phyloP scores from a whole-genome alignment of 2,113 vertebrate species.

The Menidia beryllina region DNA sequence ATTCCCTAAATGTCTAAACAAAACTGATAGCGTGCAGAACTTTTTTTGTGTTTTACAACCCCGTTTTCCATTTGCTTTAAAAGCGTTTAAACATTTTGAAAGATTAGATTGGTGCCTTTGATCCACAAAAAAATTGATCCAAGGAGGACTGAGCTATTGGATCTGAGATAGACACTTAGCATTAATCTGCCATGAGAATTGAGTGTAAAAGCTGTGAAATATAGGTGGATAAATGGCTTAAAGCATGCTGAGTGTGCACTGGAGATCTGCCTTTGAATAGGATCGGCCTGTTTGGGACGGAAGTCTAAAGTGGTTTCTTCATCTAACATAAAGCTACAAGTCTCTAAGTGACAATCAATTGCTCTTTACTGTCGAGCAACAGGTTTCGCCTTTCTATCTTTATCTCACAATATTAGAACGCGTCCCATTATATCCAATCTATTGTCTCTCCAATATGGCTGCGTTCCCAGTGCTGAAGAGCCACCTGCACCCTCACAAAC shows the following conservation, averaged over 20 bases:
- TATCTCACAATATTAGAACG: constrained; percentile 61
- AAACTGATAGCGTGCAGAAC: not conserved
- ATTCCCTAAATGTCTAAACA: constrained; percentile 9
- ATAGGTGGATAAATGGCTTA: constrained; percentile 4
- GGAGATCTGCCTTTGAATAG: not conserved
- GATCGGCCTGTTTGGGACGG: constrained; percentile 22
- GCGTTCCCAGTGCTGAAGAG: constrained; percentile 48
- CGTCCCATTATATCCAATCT: constrained; percentile 47
- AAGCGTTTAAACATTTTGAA: constrained; percentile 6
- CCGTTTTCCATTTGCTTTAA: constrained; percentile 6
- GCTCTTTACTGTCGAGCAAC: constrained; percentile 54
- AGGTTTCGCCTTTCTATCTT: constrained; percentile 51
- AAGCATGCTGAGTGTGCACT: not conserved
- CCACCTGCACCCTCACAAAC: constrained; percentile 55
- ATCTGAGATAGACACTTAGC: constrained; percentile 23
- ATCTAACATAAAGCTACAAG: constrained; percentile 36
- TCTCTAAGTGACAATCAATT: constrained; percentile 46
- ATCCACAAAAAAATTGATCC: constrained; percentile 38
- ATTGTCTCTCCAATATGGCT: constrained; percentile 66
- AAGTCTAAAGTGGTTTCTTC: constrained; percentile 1
- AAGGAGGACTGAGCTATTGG: constrained; percentile 10
- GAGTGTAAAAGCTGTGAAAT: constrained; percentile 17
- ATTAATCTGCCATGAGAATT: constrained; percentile 14
- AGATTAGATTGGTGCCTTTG: constrained; percentile 27
- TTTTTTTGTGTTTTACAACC: constrained; percentile 16